Evolutionary conservation across 2,797 vertebrate genomes (phyloP), one percentile per base, ranked within the genome.

Genomic region (Neoniphon sammara): DNA sequence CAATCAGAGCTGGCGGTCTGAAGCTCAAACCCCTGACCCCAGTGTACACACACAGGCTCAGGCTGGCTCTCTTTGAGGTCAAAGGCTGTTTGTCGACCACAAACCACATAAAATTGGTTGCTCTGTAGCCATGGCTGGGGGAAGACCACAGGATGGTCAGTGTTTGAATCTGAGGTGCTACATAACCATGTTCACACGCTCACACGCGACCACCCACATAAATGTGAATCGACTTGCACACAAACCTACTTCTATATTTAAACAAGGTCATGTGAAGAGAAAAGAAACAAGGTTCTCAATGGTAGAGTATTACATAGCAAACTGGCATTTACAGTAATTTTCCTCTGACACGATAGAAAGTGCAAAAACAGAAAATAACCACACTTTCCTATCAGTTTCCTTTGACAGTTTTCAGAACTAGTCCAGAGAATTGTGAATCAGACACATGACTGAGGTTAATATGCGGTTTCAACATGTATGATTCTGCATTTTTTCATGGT

Each of bases 41-140:
- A 83, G 70, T 85, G 85, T 71, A 85, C 73, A 70, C 83, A 88
- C 82, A 83, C 77, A 78, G 72, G 71, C 81, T 85, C 58, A 5
- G 52, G 64, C 74, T 63, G 74, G 85, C 65, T 55, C 83, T 72
- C 83, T 77, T 76, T 79, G 76, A 93, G 91, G 93, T 92, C 92
- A 94, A 90, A 92, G 92, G 80, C 82, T 57, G 75, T 60, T 82
- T 90, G 85, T 86, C 91, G 82, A 91, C 92, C 91, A 87, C 93
- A 95, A 93, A 92, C 93, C 94, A 91, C 92, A 93, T 78, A 84
- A 86, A 89, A 89, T 85, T 86, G 83, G 69, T 69, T 54, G 64
- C 77, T 81, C 78, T 75, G 65, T 80, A 69, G 76, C 82, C 72
- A 21, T 50, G 73, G 75, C 71, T 66, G 23, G 68, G 72, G 11